These are phyloP conservation scores for Chalcosyrphus nemorum DNA, from an alignment of 2,888 invertebrate species.

Conservation along the genomic window DNA sequence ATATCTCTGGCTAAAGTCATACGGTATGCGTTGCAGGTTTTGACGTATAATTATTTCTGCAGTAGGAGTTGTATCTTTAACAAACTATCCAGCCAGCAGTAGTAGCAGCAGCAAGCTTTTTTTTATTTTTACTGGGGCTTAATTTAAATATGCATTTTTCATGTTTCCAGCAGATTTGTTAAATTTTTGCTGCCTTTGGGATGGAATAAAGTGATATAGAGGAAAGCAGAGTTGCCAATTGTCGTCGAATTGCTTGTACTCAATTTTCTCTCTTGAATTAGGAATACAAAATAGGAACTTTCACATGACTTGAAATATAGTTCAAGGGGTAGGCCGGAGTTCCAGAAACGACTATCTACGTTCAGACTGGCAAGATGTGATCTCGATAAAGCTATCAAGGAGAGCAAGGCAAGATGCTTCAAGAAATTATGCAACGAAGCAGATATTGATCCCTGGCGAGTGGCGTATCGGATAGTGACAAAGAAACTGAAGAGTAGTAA, in stretches of 20 bases:
- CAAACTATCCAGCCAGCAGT: constrained; percentile 22
- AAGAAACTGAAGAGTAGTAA: no score
- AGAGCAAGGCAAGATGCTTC: no score
- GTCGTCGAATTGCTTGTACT: no score
- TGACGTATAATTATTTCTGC: constrained; percentile 65
- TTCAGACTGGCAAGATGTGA: no score
- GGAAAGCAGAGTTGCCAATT: constrained; percentile 23
- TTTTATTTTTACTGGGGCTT: constrained; percentile 1
- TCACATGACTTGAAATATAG: no score
- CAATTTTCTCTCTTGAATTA: no score
- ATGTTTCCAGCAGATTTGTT: constrained; percentile 60
- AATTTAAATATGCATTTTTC: constrained; percentile 68
- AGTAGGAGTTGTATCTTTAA: constrained; percentile 19
- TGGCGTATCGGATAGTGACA: no score
- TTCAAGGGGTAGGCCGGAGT: no score
- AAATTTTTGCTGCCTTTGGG: constrained; percentile 18
- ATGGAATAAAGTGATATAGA: not conserved
- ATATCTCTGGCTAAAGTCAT: constrained; percentile 33
- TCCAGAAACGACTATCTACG: no score
- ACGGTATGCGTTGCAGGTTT: constrained; percentile 57
- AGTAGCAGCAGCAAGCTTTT: not conserved
- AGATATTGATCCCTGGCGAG: no score
- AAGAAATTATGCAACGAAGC: no score
- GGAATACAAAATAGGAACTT: not conserved
- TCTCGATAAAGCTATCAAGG: no score